phyloP scores from a whole-genome alignment of 1,140 invertebrate species.

The Drosophila triauraria region DNA sequence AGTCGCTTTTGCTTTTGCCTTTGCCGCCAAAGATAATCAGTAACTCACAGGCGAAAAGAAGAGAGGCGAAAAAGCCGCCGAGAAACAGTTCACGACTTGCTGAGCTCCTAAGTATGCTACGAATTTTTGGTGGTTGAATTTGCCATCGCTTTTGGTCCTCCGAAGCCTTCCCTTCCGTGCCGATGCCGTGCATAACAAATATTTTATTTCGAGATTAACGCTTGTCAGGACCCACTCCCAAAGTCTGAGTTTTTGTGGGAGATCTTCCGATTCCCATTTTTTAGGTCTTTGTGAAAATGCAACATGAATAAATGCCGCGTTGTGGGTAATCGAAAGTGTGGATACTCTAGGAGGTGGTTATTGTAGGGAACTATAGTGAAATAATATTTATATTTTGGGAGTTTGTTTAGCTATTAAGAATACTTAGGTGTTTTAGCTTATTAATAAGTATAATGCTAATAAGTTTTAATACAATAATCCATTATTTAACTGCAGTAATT shows the following conservation, averaged over 20 bases:
- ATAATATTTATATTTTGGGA: no score
- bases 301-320: slow-evolving; percentile 27
- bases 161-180: slow-evolving; percentile 6
- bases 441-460: no score
- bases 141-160: slow-evolving; percentile 26
- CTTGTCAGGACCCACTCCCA: slow-evolving; percentile 57
- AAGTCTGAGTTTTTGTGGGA: background rate
- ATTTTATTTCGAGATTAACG: slow-evolving; percentile 82
- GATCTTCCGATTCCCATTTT: slow-evolving; percentile 17
- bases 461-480: no score
- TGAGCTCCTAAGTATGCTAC: slow-evolving; percentile 69
- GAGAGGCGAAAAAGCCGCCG: background rate
- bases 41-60: slow-evolving; percentile 25
- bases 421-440: no score
- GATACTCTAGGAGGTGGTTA: background rate
- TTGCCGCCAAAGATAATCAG: slow-evolving; percentile 77
- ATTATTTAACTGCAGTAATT: no score
- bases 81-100: slow-evolving; percentile 32
- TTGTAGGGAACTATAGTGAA: no score
- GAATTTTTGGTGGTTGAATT: slow-evolving; percentile 70
- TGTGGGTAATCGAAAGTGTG: background rate
- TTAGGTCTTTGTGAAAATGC: slow-evolving; percentile 54
- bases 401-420: no score
- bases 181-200: slow-evolving; percentile 61
- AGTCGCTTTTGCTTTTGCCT: slow-evolving; percentile 54